Evolutionary conservation across 2,888 invertebrate genomes (phyloP).

Genomic region (Protophormia terraenovae): DNA sequence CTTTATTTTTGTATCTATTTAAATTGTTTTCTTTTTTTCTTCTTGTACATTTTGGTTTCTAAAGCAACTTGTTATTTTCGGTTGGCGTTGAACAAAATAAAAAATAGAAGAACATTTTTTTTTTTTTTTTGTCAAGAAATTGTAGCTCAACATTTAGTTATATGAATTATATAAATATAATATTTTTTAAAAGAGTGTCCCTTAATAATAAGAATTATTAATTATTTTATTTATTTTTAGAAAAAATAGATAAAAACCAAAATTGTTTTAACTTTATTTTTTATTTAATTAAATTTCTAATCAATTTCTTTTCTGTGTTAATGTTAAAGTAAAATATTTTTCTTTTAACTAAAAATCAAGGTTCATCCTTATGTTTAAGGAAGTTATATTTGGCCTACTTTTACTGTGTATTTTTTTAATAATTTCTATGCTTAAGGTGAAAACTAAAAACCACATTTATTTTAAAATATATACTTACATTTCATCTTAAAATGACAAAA

Average conservation of each 20-base stretch:
- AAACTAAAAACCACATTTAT: background rate
- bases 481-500: background rate
- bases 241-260: too few relatives aligned
- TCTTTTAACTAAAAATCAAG: background rate
- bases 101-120: background rate
- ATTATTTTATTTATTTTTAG: too few relatives aligned
- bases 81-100: background rate
- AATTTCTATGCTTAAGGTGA: background rate
- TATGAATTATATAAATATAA: background rate
- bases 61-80: slow-evolving; percentile 21
- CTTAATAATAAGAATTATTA: background rate
- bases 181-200: background rate
- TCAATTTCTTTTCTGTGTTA: too few relatives aligned
- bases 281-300: too few relatives aligned
- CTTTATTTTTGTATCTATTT: slow-evolving; percentile 16
- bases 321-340: too few relatives aligned
- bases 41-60: background rate
- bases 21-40: background rate
- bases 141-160: background rate
- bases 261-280: too few relatives aligned
- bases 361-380: background rate
- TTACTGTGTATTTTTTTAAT: background rate
- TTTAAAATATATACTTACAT: background rate
- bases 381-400: background rate
- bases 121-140: background rate